These are phyloP conservation scores for Anguilla rostrata DNA, from an alignment of 2,113 vertebrate genomes.

Conservation along the genomic window DNA sequence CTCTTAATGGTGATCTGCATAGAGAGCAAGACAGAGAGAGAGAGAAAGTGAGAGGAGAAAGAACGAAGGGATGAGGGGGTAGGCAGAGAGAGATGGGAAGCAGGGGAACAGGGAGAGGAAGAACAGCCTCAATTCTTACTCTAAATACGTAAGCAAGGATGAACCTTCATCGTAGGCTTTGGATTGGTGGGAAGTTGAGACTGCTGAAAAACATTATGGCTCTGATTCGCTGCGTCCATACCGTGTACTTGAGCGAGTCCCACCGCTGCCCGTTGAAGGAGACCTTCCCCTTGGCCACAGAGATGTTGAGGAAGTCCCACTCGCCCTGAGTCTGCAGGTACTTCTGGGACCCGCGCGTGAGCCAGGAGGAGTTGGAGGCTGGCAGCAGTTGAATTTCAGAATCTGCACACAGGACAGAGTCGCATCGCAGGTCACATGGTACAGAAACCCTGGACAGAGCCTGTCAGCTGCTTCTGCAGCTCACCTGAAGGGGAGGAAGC, in stretches of 20 bases:
- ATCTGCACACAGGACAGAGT: slow-evolving; percentile 37
- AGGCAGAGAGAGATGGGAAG: too few species aligned
- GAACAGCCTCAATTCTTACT: too few species aligned
- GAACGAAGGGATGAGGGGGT: neutral
- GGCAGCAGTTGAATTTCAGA: slow-evolving; percentile 42
- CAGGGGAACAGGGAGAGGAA: neutral
- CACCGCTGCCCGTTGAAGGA: neutral
- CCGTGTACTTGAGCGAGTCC: slow-evolving; percentile 56
- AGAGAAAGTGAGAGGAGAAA: neutral
- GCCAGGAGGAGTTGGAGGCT: slow-evolving; percentile 55
- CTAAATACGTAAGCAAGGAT: too few species aligned
- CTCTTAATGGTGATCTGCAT: slow-evolving; percentile 69
- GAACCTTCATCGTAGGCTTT: neutral
- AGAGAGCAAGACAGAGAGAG: neutral
- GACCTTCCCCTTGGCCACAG: slow-evolving; percentile 34
- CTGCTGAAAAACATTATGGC: neutral
- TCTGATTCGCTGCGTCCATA: slow-evolving; percentile 1
- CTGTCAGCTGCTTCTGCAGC: neutral
- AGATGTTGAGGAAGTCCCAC: slow-evolving; percentile 60
- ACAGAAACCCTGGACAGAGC: neutral
- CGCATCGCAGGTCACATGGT: neutral
- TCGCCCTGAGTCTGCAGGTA: slow-evolving; percentile 56
- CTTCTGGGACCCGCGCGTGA: slow-evolving; percentile 53
- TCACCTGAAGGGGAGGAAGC: neutral
- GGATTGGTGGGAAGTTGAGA: neutral